phyloP scores from a whole-genome alignment of 2,113 vertebrate genomes.

The Dunckerocampus dactyliophorus region DNA sequence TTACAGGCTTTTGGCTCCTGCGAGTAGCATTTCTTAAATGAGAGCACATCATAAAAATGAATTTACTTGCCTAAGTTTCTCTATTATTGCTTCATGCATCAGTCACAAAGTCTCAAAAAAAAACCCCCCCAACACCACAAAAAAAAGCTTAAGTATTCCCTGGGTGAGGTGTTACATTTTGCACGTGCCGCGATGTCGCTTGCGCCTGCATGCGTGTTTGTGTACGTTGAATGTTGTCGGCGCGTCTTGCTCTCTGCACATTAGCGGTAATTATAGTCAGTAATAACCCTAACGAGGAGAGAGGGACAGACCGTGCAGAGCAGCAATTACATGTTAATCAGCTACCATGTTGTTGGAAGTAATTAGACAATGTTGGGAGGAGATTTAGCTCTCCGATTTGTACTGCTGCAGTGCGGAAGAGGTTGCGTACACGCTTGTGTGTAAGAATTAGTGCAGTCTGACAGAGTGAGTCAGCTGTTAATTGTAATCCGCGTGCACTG shows the following conservation, averaged over 20 bases:
- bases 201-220: constrained; percentile 1
- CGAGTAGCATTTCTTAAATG: constrained; percentile 44
- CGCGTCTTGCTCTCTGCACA: constrained; percentile 76
- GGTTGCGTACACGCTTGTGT: constrained; percentile 21
- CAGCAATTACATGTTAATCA: constrained; percentile 99
- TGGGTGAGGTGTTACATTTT: constrained; percentile 25
- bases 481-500: background rate
- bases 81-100: constrained; percentile 62
- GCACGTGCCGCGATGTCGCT: constrained; percentile 10
- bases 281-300: constrained; percentile 98
- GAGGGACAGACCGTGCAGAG: constrained; percentile 93
- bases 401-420: constrained; percentile 44
- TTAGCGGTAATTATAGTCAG: constrained; percentile 99
- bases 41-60: constrained; percentile 57
- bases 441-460: constrained; percentile 9
- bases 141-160: constrained; percentile 54
- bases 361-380: constrained; percentile 82
- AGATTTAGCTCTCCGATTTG: constrained; percentile 63
- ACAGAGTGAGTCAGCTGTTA: constrained; percentile 1
- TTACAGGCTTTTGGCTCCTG: constrained; percentile 46
- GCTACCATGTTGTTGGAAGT: constrained; percentile 95
- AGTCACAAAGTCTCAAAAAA: constrained; percentile 61
- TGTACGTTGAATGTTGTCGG: constrained; percentile 31
- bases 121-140: constrained; percentile 19
- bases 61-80: constrained; percentile 61